phyloP scores from a whole-genome alignment of 2,888 invertebrate genomes.

The Eupithecia subfuscata region DNA sequence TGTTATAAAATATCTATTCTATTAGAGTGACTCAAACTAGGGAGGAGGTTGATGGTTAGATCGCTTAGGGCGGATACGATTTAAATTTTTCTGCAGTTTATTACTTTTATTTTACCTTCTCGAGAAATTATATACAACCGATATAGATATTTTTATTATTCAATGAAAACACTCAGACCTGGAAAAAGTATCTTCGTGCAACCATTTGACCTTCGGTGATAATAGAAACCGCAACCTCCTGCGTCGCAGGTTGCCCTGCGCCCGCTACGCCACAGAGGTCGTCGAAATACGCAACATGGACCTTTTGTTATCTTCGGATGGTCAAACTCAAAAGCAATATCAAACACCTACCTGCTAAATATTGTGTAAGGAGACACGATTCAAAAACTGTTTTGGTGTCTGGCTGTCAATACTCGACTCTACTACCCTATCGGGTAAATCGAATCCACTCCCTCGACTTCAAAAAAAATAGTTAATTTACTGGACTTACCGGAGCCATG shows the following conservation, averaged over 20 bases:
- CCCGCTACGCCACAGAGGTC: background rate
- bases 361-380: background rate
- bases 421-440: no score
- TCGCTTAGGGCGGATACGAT: background rate
- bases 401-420: no score
- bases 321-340: background rate
- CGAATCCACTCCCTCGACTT: background rate
- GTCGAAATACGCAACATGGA: background rate
- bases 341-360: background rate
- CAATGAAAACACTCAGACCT: background rate
- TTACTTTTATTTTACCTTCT: background rate
- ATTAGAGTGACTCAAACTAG: background rate
- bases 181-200: background rate
- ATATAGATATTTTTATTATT: background rate
- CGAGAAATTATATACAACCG: background rate
- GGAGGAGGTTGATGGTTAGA: background rate
- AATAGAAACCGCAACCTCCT: background rate
- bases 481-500: constrained; percentile 65
- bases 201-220: background rate
- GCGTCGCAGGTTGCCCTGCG: background rate
- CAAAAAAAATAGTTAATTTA: background rate
- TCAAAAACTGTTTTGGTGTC: background rate
- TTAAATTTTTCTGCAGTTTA: background rate
- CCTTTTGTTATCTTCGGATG: background rate
- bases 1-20: background rate